Evolutionary conservation across 2,113 vertebrate genomes (phyloP).

Genomic region (Gymnocephalus cernua): DNA sequence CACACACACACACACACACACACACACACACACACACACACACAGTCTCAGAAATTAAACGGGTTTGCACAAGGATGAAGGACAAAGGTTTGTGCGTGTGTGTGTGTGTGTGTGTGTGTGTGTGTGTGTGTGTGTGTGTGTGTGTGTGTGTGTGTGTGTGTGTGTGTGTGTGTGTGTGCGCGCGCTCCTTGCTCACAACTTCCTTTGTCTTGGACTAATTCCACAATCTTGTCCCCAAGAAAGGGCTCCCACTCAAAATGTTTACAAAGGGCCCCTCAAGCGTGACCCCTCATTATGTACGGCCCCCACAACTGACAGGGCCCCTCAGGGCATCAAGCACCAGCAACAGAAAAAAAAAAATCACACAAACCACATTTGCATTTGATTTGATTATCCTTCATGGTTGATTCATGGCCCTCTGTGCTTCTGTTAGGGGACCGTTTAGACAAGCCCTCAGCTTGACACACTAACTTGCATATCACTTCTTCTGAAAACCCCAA

Average conservation of each 20-base stretch:
- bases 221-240: conserved; percentile 77
- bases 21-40: neutral
- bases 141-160: conserved; percentile 11
- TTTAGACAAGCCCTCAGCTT: conserved; percentile 65
- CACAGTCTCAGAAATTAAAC: conserved; percentile 9
- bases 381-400: conserved; percentile 84
- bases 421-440: conserved; percentile 62
- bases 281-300: conserved; percentile 80
- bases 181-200: conserved; percentile 53
- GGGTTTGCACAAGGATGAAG: conserved; percentile 3
- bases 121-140: conserved; percentile 24
- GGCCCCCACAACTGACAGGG: conserved; percentile 75
- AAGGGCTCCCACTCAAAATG: conserved; percentile 74
- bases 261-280: conserved; percentile 77
- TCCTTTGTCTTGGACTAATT: conserved; percentile 83
- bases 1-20: neutral
- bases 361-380: conserved; percentile 80
- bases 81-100: conserved; percentile 31
- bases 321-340: conserved; percentile 76
- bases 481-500: conserved; percentile 3
- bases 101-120: conserved; percentile 25
- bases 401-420: conserved; percentile 77
- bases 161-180: neutral
- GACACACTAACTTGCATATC: conserved; percentile 63
- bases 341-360: conserved; percentile 62